These are phyloP conservation scores for Sylvietta virens DNA, from an alignment of 2,113 vertebrate genomes.

Conservation along the genomic window DNA sequence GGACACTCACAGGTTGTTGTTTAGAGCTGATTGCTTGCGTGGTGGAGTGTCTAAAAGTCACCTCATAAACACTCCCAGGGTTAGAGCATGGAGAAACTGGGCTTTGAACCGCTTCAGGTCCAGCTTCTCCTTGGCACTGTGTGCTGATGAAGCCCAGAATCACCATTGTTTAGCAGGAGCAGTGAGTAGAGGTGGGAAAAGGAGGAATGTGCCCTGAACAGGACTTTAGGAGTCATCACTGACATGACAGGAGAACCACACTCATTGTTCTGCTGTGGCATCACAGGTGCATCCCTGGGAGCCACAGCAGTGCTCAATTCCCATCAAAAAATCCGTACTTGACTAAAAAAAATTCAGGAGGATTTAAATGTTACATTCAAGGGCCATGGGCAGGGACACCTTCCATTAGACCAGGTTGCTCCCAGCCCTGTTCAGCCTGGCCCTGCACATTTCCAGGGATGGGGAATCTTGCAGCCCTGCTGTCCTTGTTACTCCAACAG, in stretches of 20 bases:
- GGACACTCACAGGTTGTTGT: neutral
- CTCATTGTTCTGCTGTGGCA: neutral
- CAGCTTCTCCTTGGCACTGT: neutral
- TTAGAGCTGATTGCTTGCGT: accelerated
- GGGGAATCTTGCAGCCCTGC: neutral
- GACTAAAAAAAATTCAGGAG: neutral
- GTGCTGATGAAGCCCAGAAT: neutral
- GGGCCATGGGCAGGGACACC: neutral
- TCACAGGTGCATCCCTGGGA: accelerated
- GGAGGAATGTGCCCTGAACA: neutral
- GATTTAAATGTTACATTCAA: neutral
- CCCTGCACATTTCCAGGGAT: neutral
- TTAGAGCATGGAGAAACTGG: neutral
- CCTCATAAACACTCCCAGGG: neutral
- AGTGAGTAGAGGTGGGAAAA: neutral
- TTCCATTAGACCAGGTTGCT: neutral
- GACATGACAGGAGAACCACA: neutral
- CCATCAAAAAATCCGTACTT: neutral
- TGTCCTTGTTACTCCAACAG: neutral
- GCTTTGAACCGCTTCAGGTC: neutral
- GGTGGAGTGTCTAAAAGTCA: neutral
- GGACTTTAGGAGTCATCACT: neutral
- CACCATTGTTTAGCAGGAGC: neutral
- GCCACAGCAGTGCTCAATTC: neutral
- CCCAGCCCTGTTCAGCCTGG: neutral